These are phyloP conservation scores for Stichodactyla helianthus DNA, from an alignment of 64 coral and sea anemone species.

Conservation along the genomic window DNA sequence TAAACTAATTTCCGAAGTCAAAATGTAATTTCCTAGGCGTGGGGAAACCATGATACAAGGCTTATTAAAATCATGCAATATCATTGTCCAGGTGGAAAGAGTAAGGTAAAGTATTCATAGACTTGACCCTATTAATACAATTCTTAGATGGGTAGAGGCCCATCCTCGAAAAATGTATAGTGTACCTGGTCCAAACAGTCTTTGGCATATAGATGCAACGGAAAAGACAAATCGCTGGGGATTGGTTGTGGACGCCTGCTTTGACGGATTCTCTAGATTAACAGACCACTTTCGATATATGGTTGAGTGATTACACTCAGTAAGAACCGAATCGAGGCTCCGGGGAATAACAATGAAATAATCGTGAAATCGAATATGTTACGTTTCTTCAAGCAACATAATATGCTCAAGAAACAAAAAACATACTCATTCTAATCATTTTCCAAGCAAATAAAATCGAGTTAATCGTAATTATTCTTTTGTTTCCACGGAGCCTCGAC, in stretches of 20 bases:
- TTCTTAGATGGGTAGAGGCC: conserved; percentile 53
- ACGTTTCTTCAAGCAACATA: no score
- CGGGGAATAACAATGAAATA: no score
- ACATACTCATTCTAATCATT: no score
- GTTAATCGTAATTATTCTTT: no score
- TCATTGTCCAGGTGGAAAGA: conserved; percentile 46
- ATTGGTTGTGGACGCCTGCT: conserved; percentile 46
- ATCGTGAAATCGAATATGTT: no score
- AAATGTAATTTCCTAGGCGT: neutral
- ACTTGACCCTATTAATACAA: conserved; percentile 53
- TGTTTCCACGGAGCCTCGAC: no score
- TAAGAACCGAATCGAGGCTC: no score
- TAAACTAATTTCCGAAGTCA: neutral
- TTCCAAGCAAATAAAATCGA: no score
- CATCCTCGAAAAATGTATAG: conserved; percentile 55
- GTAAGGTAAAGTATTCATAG: conserved; percentile 53
- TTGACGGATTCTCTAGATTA: conserved; percentile 52
- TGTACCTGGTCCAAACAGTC: conserved; percentile 73
- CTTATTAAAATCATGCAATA: neutral
- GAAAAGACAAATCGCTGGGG: conserved; percentile 47
- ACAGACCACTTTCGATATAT: no score
- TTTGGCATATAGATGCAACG: conserved; percentile 73
- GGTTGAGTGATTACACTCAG: no score
- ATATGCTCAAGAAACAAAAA: no score
- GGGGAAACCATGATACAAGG: neutral